Percentiles rank a stretch among this genome's conserved stretches.
phyloP scores from a whole-genome alignment of 2,888 invertebrate species.

The Mactromeris polynyma region DNA sequence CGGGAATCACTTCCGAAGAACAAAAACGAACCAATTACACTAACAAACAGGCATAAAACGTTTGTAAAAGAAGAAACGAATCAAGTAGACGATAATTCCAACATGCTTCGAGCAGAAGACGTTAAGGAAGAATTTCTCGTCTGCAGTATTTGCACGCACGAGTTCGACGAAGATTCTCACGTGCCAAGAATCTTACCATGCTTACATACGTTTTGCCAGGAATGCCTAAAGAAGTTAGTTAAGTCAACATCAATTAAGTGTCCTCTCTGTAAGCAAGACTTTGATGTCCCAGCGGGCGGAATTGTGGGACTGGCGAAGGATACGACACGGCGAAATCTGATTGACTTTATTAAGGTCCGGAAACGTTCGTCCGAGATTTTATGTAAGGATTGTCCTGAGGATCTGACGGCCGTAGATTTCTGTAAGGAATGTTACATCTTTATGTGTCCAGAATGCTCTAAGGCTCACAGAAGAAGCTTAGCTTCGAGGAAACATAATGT shows the following conservation, averaged over 20 bases:
- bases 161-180: slow-evolving; percentile 69
- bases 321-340: slow-evolving; percentile 71
- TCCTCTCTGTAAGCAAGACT: slow-evolving; percentile 71
- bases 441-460: slow-evolving; percentile 73
- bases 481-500: slow-evolving; percentile 71
- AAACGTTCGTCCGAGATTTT: slow-evolving; percentile 71
- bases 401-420: slow-evolving; percentile 70
- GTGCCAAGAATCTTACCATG: slow-evolving; percentile 72
- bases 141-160: slow-evolving; percentile 72
- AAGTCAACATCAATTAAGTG: slow-evolving; percentile 57
- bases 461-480: slow-evolving; percentile 70
- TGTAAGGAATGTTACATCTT: slow-evolving; percentile 76
- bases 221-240: slow-evolving; percentile 66
- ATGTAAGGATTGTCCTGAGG: slow-evolving; percentile 76
- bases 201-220: slow-evolving; percentile 73
- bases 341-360: slow-evolving; percentile 72
- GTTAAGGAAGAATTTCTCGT: slow-evolving; percentile 75
- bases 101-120: slow-evolving; percentile 72
- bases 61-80: slow-evolving; percentile 38
- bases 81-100: not conserved
- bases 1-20: not conserved
- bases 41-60: slow-evolving; percentile 32
- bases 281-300: slow-evolving; percentile 61
- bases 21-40: not conserved
- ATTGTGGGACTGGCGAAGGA: slow-evolving; percentile 71